Conservation (phyloP, 2,888 invertebrate species). For the Agrotis exclamationis region DNA sequence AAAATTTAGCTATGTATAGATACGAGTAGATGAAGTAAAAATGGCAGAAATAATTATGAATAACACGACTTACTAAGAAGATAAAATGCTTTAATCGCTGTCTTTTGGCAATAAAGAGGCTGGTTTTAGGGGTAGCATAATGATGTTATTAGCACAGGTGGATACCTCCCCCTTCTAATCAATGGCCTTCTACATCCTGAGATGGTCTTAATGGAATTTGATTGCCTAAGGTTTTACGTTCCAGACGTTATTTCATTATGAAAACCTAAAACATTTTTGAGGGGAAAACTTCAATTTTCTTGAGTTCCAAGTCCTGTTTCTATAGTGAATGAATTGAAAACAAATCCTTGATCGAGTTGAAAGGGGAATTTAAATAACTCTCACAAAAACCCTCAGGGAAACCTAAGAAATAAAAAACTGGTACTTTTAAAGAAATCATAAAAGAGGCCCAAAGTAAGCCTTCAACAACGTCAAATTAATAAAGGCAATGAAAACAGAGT, state of each 20-base stretch:
- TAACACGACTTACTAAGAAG: background rate
- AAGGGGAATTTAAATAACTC: conserved; percentile 2
- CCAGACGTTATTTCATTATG: conserved; percentile 10
- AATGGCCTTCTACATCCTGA: conserved; percentile 5
- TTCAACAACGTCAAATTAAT: conserved; percentile 18
- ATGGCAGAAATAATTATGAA: conserved; percentile 2
- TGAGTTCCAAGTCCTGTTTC: background rate
- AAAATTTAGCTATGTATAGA: conserved; percentile 19
- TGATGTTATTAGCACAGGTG: conserved; percentile 29
- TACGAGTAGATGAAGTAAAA: conserved; percentile 18
- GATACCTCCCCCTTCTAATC: conserved; percentile 12
- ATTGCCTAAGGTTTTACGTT: conserved; percentile 3
- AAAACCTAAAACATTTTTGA: background rate
- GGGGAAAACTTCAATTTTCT: background rate
- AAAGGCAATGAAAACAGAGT: conserved; percentile 23
- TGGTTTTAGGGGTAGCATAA: background rate
- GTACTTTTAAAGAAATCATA: conserved; percentile 5
- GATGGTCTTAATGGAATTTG: conserved; percentile 13
- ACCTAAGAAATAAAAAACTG: background rate
- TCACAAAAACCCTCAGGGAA: conserved; percentile 1
- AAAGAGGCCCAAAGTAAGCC: conserved; percentile 4
- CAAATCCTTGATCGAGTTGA: conserved; percentile 10
- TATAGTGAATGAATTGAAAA: background rate
- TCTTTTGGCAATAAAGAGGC: conserved; percentile 7
- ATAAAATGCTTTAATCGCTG: conserved; percentile 1